Evolutionary conservation across 2,113 vertebrate genomes (phyloP).

Genomic region (Geococcyx californianus): DNA sequence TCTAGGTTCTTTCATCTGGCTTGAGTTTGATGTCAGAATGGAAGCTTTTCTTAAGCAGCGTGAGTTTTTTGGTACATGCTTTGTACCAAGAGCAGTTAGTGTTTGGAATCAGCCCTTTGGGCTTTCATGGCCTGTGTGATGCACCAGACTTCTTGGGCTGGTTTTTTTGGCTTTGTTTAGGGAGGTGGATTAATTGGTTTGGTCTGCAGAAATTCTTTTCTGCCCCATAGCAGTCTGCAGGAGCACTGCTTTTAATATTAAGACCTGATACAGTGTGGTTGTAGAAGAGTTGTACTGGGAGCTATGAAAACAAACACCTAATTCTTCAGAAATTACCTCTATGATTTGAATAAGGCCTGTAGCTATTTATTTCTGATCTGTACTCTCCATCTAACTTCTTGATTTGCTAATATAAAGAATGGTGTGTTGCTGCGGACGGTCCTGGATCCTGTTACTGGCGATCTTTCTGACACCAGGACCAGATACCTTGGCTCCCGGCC

Average conservation of each 20-base stretch:
- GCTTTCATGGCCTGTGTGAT: not conserved
- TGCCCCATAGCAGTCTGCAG: not conserved
- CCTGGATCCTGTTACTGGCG: conserved; percentile 93
- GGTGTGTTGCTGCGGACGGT: conserved; percentile 94
- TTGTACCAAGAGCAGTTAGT: not conserved
- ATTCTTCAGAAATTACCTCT: not conserved
- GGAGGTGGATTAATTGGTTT: not conserved
- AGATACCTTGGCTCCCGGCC: conserved; percentile 94
- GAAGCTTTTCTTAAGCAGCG: not conserved
- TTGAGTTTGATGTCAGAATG: not conserved
- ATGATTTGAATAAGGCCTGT: not conserved
- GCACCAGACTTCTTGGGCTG: not conserved
- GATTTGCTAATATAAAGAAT: conserved; percentile 76
- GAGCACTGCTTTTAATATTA: not conserved
- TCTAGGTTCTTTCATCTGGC: not conserved
- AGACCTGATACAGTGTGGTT: not conserved
- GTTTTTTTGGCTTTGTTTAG: not conserved
- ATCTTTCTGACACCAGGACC: conserved; percentile 95
- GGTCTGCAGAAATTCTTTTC: not conserved
- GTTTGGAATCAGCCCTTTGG: not conserved
- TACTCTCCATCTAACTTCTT: not conserved
- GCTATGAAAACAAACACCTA: not conserved
- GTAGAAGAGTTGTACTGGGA: not conserved
- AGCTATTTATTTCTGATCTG: not conserved
- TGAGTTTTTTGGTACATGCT: not conserved